Base-by-base conservation (phyloP, 2,113 vertebrate genomes). In the Platichthys stellatus region DNA sequence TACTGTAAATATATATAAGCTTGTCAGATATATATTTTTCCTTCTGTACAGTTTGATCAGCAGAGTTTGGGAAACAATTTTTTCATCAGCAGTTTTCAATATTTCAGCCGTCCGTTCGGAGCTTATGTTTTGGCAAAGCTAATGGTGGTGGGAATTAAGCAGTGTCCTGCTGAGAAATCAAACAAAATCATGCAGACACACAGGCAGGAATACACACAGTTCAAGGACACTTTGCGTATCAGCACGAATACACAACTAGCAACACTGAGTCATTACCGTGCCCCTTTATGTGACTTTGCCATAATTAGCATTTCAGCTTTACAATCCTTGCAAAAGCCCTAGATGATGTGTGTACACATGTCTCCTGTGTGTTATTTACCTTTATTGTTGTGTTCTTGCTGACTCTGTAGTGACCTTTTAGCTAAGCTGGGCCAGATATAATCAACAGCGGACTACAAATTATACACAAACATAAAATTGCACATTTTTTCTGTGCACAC, bases 81-180 rank as follows among this genome's bases (percentile, higher is more conserved):
- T 82, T 86, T 82, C 81, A 84, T 73, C 76, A 80, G 69, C 56
- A 67, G 38, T 51, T 61, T 68, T 49, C 47, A 51, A 20, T 71
- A 51, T 88, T 90, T 84, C 76, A 87, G 26, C 70, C 74, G 54
- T 81, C 74, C 66, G 60, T 69, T 61, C 64, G 49, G 47, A 70
- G 70, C 77, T 80, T 26, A 72, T 72, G 26, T 74, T 23, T 57
- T 60, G 28, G 28, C 35, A 28, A 40, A 79, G 31, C 76, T 8
- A 62, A 66, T 64, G 72, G n/a, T 51, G 14, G 18, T 40, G 56
- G 47, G 35, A 51, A n/a, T 17, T 53, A 26, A 78, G 35, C 63
- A 17, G 57, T 15, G 43, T 76, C 62, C 72, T 86, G 63, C 53
- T 70, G 45, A 76, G 58, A 65, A 56, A 49, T 5, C 43, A 12